Evolutionary conservation across 2,113 vertebrate genomes (phyloP), one percentile per base, ranked within the genome.

Genomic region (Anhinga anhinga): DNA sequence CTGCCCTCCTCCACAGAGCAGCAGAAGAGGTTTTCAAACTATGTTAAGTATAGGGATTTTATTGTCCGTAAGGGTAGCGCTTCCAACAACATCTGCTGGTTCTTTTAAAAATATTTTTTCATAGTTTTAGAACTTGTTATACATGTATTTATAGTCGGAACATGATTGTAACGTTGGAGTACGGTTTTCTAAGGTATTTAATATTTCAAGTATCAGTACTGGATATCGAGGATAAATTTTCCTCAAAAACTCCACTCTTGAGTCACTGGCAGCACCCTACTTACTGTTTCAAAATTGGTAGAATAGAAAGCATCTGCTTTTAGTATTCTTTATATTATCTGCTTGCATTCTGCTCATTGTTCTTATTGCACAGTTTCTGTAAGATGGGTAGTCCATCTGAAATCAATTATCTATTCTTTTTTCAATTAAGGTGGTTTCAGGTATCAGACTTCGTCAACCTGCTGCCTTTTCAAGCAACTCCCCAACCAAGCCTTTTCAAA

Each of bases 11-110:
- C 74, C 62, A 61, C 45, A 58, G 62, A 53, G 74, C 85, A 91
- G 84, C 88, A 76, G 26, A 58, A n/a, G 19, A 70, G 45, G 56
- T 87, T 87, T 93, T 27, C 19, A 27, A 7, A 38, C 58, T 58
- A 21, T 15, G 36, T 56, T 61, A 94, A 97, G 80, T 93, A 45
- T 88, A 96, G 95, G 89, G 93, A 88, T 81, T 94, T 84, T 94
- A 50, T 70, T 73, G 72, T 91, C 86, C 6, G 1, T 42, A 13
- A 82, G 86, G 71, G 53, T 52, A 63, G 23, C 55, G 11, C 74
- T 95, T 55, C 76, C 74, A 52, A 14, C 66, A 85, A 52, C 56
- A 69, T 53, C 42, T 73, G 38, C 80, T 61, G 16, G 16, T 85
- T 58, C 70, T 77, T 82, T 78, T 82, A 79, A 63, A 86, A 91